phyloP scores from a whole-genome alignment of 1,140 invertebrate species.

The Archivesica marissinica region DNA sequence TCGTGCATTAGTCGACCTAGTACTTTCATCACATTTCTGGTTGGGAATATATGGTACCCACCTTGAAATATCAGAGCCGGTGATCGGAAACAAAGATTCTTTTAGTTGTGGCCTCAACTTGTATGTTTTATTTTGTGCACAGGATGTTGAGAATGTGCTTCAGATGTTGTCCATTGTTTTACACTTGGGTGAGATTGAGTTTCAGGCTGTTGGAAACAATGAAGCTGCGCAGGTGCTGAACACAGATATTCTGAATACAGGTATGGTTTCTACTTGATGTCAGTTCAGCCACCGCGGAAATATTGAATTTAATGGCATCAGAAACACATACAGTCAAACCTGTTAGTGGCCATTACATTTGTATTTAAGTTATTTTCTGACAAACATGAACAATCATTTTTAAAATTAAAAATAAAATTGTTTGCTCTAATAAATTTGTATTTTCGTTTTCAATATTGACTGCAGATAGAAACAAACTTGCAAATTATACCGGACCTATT shows the following conservation, averaged over 20 bases:
- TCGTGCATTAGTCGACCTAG: no score
- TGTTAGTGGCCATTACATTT: background rate
- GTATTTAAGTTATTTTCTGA: background rate
- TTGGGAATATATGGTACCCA: no score
- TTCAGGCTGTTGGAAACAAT: conserved; percentile 85
- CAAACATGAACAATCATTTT: background rate
- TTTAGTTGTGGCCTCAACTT: no score
- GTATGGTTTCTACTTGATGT: conserved; percentile 45
- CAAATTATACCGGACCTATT: no score
- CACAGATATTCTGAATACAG: conserved; percentile 55
- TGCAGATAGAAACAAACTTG: no score
- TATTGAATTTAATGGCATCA: background rate
- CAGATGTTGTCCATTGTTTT: conserved; percentile 78
- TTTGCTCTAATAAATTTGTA: no score
- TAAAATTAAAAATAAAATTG: no score
- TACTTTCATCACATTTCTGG: no score
- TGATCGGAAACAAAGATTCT: no score
- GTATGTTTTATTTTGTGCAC: conserved; percentile 33
- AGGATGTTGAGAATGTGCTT: conserved; percentile 85
- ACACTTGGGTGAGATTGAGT: conserved; percentile 91
- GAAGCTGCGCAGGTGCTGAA: conserved; percentile 70
- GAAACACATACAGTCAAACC: background rate
- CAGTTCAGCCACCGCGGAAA: background rate
- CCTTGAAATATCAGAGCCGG: no score
- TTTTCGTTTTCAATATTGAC: no score